These are phyloP conservation scores for Neosilurus mollespiculum DNA, from an alignment of 2,797 vertebrate species.

Conservation along the genomic window DNA sequence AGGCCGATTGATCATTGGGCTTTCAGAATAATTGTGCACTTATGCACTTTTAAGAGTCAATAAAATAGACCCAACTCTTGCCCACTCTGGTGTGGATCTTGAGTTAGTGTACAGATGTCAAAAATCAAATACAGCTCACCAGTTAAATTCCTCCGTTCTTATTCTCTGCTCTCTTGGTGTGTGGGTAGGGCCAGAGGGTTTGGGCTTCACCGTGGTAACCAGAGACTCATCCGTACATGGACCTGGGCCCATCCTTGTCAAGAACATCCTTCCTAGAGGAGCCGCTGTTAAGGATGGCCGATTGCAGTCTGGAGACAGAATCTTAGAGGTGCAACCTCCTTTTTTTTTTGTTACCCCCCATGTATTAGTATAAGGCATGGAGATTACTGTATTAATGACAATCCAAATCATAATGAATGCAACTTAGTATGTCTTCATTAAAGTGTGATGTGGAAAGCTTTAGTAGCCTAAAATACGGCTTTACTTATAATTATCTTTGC, in stretches of 20 bases:
- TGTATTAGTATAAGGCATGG: background rate
- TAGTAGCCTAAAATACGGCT: background rate
- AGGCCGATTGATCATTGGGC: slow-evolving; percentile 30
- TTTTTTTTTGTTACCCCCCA: background rate
- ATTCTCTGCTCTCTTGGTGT: slow-evolving; percentile 17
- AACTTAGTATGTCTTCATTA: background rate
- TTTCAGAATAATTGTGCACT: slow-evolving; percentile 38
- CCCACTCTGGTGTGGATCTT: slow-evolving; percentile 5
- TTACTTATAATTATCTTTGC: background rate
- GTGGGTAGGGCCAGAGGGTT: slow-evolving; percentile 85
- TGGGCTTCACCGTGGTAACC: slow-evolving; percentile 97
- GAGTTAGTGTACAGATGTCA: slow-evolving; percentile 2
- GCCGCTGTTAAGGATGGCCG: slow-evolving; percentile 95
- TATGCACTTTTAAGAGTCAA: slow-evolving; percentile 24
- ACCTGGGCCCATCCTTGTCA: slow-evolving; percentile 94
- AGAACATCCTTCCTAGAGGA: slow-evolving; percentile 96
- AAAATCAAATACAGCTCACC: slow-evolving; percentile 2
- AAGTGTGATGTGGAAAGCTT: background rate
- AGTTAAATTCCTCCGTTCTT: background rate
- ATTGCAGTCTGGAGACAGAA: slow-evolving; percentile 92
- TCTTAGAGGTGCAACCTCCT: slow-evolving; percentile 84
- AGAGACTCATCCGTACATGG: slow-evolving; percentile 92
- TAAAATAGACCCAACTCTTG: slow-evolving; percentile 21
- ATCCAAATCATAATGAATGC: background rate
- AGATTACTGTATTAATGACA: background rate